Conservation (phyloP, 2,888 invertebrate genomes). For the Cerastis leucographa region DNA sequence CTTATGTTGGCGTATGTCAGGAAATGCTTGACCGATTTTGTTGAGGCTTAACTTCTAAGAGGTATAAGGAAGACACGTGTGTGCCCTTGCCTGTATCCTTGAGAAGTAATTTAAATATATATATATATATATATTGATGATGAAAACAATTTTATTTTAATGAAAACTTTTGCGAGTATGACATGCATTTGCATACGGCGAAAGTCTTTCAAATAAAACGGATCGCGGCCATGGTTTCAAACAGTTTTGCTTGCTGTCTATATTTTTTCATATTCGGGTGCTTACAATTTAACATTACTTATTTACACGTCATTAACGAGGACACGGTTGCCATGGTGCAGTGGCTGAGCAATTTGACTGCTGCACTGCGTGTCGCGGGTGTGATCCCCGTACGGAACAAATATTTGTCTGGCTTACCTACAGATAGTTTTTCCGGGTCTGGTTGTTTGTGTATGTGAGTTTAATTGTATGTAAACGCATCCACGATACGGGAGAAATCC, state of each 20-base stretch:
- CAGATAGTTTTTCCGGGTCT: too few species aligned
- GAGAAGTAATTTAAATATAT: background rate
- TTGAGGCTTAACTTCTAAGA: background rate
- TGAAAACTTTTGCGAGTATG: background rate
- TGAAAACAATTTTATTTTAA: background rate
- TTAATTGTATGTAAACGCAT: too few species aligned
- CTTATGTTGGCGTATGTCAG: constrained; percentile 30
- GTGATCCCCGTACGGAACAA: too few species aligned
- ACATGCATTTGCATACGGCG: background rate
- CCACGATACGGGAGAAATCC: too few species aligned
- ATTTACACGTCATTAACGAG: background rate
- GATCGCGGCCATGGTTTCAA: background rate
- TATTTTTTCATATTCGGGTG: background rate
- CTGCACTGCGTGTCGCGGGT: too few species aligned
- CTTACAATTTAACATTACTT: background rate
- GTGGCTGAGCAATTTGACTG: too few species aligned
- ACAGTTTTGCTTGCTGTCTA: background rate
- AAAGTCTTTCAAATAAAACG: background rate
- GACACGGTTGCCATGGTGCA: too few species aligned
- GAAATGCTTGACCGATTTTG: constrained; percentile 36
- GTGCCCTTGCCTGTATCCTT: background rate
- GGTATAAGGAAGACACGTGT: background rate
- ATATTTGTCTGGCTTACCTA: too few species aligned
- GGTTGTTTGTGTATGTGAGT: too few species aligned
- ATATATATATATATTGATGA: background rate